A percentile compares a stretch with the other conserved stretches of the same genome.
Evolutionary conservation across 2,113 vertebrate species (phyloP).

Genomic region (Corythornis cristatus): DNA sequence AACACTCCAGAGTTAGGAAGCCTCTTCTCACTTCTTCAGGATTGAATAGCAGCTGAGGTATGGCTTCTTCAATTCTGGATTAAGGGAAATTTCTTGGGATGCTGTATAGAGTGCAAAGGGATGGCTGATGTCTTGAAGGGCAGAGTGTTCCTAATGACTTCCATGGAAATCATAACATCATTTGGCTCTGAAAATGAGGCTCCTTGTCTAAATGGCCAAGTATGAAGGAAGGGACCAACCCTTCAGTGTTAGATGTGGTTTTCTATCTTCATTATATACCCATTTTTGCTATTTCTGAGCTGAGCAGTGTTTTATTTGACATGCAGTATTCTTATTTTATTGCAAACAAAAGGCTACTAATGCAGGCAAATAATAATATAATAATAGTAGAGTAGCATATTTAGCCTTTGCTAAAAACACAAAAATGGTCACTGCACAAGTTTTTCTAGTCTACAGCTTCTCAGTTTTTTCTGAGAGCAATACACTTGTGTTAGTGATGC

Average conservation of each 20-base stretch:
- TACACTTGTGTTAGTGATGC: neutral
- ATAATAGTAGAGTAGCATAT: neutral
- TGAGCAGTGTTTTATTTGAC: neutral
- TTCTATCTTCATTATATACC: neutral
- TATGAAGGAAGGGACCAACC: neutral
- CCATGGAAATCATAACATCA: neutral
- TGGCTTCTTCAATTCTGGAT: neutral
- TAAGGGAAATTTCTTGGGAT: neutral
- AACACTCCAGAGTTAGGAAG: neutral
- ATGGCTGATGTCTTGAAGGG: neutral
- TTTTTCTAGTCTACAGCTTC: neutral
- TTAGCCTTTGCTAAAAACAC: neutral
- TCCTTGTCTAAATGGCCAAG: neutral
- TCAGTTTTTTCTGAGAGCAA: neutral
- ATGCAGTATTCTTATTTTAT: neutral
- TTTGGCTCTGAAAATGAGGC: neutral
- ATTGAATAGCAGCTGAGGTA: neutral
- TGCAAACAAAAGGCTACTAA: neutral
- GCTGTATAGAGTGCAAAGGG: neutral
- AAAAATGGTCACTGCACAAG: neutral
- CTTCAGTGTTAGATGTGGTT: fast-evolving
- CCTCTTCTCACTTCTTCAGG: neutral
- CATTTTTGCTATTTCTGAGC: neutral
- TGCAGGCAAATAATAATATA: neutral
- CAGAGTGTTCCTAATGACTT: neutral